Evolutionary conservation across 2,888 invertebrate genomes (phyloP).

Genomic region (Leptopterna dolabrata): DNA sequence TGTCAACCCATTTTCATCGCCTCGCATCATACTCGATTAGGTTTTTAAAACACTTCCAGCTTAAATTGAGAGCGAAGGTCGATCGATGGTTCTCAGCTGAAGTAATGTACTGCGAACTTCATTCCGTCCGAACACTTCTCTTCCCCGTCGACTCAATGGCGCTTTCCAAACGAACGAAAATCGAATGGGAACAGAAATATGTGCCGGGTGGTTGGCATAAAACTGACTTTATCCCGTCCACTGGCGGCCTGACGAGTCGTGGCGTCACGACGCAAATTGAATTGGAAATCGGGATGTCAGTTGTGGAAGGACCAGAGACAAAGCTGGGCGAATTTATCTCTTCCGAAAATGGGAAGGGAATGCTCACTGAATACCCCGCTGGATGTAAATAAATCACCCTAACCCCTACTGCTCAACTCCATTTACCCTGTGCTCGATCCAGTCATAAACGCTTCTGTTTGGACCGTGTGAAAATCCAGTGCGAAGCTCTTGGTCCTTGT

Average conservation of each 20-base stretch:
- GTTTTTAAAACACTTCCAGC: no score
- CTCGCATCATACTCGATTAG: no score
- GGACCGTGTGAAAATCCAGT: neutral
- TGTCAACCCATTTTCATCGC: no score
- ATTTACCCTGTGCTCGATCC: neutral
- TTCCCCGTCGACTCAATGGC: neutral
- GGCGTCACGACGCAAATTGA: conserved; percentile 30
- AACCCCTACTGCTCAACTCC: neutral
- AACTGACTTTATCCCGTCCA: neutral
- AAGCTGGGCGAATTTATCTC: conserved; percentile 41
- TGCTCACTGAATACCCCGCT: neutral
- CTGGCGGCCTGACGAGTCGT: neutral
- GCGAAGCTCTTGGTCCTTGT: neutral
- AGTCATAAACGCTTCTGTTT: neutral
- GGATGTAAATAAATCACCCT: conserved; percentile 19
- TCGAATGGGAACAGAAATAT: neutral
- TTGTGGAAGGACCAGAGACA: neutral
- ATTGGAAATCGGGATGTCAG: conserved; percentile 37
- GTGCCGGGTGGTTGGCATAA: conserved; percentile 11
- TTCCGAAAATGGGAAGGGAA: neutral
- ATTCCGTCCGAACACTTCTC: neutral
- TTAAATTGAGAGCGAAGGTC: no score
- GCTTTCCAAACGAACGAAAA: neutral
- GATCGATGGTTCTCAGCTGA: no score
- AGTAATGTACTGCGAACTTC: no score